Evolutionary conservation across 2,888 invertebrate genomes (phyloP), one percentile per base, ranked within the genome.

Genomic region (Drosophila mulleri): DNA sequence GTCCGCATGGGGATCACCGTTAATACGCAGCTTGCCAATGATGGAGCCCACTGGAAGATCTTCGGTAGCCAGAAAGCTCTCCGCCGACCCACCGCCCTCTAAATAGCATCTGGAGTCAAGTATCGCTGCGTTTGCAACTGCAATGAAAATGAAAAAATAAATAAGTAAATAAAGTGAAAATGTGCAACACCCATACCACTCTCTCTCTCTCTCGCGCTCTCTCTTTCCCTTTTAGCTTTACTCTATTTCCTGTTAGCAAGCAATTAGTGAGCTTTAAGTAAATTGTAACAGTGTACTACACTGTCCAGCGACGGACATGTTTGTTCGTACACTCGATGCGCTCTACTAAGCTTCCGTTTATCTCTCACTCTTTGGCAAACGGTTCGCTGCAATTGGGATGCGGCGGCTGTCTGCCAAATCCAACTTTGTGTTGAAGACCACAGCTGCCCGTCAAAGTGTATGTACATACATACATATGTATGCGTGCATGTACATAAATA

Each of bases 21-120:
- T 95, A 57, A 98, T 96, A 60, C 96, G 95, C 54, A 98, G 92
- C 29, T 95, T 91, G 93, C 98, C 98, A 69, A 98, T 95, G 56
- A 95, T 94, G 80, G 96, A 95, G 73, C 97, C 97, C 52, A 98
- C 95, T 20, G 96, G 94, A 54, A 96, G 94, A 91, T 97, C 97
- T 94, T 98, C 98, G 91, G 96, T 96, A 83, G 98, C 97, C 92
- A 97, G 96, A 93, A 98, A 97, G 92, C 96, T 98, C 92, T 97
- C 98, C 57, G 97, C 97, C 1, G 98, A 97, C 52, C 97, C 97
- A 42, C 98, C 98, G 89, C 96, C 97, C 94, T 97, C 96, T 91
- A 98, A 94, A 93, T 97, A 98, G 92, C 98, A 98, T 90, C 98
- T 94, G 90, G 96, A 96, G 94, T 98, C 98, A 86, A 96, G 94